Base-by-base conservation (phyloP, 2,113 vertebrate species). In the Murina feae region DNA sequence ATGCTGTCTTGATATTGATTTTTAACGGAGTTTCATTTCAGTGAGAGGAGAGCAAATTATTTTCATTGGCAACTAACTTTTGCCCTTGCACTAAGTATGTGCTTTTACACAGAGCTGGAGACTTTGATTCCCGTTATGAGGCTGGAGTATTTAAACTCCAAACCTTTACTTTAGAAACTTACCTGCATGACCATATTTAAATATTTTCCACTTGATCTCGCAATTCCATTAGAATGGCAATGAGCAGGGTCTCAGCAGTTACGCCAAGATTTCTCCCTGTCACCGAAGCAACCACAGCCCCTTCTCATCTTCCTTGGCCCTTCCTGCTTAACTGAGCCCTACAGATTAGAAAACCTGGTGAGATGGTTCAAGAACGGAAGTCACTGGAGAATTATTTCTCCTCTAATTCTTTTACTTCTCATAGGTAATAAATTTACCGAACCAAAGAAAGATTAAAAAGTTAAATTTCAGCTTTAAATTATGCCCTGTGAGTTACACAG, bases 381-480 rank as follows among this genome's bases (percentile, higher is more conserved):
- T 91, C 86, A 96, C 35, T 83, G 63, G 49, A 96, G 68, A 89
- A 92, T 96, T 86, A 95, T 95, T 89, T 91, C 55, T 89, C 75
- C 60, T 92, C 79, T 89, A 95, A 93, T 83, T 80, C 75, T 79
- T 94, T 92, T 14, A 51, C 79, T 89, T 95, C 83, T 97, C 39
- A 89, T 39, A 93, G 49, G 80, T 66, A 91, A 66, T 97, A 95
- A 92, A 94, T 91, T 91, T 94, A 79, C 78, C 94, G 94, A 94
- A 96, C 91, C 95, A 95, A 88, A 86, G 53, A 94, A 71, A 86
- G 28, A 91, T 89, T 79, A 80, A 92, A 96, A 96, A 83, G 86
- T 94, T 96, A 91, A 90, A 95, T 83, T 96, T 96, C 90, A 85
- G 72, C 72, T 95, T 94, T 93, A 96, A 93, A 96, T 96, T 94